Conservation (phyloP, 2,888 invertebrate species). For the Microctonus hyperodae region DNA sequence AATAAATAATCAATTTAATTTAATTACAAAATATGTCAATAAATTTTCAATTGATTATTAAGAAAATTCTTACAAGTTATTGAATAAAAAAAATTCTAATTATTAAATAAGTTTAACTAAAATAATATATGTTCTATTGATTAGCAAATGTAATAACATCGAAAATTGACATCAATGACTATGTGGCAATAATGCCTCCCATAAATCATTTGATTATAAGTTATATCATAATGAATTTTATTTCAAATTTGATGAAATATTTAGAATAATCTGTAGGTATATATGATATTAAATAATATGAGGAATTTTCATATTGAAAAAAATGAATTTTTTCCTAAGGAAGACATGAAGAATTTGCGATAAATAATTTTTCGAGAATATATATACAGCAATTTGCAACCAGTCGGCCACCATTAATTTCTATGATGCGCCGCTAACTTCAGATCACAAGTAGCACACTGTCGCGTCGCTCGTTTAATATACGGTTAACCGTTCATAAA, state of each 20-base stretch:
- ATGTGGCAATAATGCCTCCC: slow-evolving; percentile 13
- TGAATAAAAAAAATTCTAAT: not conserved
- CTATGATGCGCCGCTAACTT: slow-evolving; percentile 45
- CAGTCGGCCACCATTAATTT: slow-evolving; percentile 11
- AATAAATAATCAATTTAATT: not conserved
- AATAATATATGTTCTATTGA: not conserved
- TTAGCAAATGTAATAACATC: not conserved
- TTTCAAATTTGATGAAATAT: too few species aligned
- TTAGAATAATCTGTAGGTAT: too few species aligned
- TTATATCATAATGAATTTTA: too few species aligned
- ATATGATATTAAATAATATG: not conserved
- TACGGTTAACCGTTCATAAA: slow-evolving; percentile 48
- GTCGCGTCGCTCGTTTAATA: slow-evolving; percentile 50
- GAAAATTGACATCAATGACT: slow-evolving; percentile 4
- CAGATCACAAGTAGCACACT: slow-evolving; percentile 37
- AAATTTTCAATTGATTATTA: not conserved
- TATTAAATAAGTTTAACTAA: not conserved
- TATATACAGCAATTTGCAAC: too few species aligned
- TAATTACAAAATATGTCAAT: not conserved
- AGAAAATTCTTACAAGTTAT: not conserved
- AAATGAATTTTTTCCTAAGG: not conserved
- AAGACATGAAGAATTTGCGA: not conserved
- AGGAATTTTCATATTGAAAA: not conserved
- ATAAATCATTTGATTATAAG: not conserved
- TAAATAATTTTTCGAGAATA: not conserved